Conservation (phyloP, 2,113 vertebrate species). For the Accipiter cooperii region DNA sequence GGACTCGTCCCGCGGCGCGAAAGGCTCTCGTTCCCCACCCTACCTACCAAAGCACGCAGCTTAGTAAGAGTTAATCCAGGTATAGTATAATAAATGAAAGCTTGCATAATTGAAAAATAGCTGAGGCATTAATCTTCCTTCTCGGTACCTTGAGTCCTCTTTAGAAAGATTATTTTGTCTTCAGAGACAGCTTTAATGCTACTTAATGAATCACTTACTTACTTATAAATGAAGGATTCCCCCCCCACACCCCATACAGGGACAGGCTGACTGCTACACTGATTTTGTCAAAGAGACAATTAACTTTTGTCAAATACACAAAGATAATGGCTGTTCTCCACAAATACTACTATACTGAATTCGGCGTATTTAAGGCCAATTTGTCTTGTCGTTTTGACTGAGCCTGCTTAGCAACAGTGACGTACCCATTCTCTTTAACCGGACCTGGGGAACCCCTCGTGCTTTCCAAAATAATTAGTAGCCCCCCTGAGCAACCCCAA, state of each 20-base stretch:
- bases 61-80: slow-evolving; percentile 22
- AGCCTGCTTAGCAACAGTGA: not conserved
- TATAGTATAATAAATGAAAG: not conserved
- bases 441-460: not conserved
- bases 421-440: not conserved
- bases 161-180: slow-evolving; percentile 63
- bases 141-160: slow-evolving; percentile 30
- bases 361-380: not conserved
- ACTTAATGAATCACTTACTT: slow-evolving; percentile 57
- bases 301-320: slow-evolving; percentile 43
- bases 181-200: slow-evolving; percentile 60
- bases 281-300: slow-evolving; percentile 25
- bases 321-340: slow-evolving; percentile 10
- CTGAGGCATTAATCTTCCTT: slow-evolving; percentile 44
- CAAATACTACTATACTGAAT: slow-evolving; percentile 7
- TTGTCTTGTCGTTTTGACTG: not conserved
- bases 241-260: not conserved
- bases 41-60: not conserved
- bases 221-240: slow-evolving; percentile 30
- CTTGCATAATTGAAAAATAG: slow-evolving; percentile 52
- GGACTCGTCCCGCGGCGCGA: accelerated
- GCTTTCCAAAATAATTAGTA: not conserved
- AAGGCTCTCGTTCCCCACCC: not conserved
- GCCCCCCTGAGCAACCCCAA: not conserved
- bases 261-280: not conserved